Base-by-base conservation (phyloP, 1,140 invertebrate species). In the Diprion similis region DNA sequence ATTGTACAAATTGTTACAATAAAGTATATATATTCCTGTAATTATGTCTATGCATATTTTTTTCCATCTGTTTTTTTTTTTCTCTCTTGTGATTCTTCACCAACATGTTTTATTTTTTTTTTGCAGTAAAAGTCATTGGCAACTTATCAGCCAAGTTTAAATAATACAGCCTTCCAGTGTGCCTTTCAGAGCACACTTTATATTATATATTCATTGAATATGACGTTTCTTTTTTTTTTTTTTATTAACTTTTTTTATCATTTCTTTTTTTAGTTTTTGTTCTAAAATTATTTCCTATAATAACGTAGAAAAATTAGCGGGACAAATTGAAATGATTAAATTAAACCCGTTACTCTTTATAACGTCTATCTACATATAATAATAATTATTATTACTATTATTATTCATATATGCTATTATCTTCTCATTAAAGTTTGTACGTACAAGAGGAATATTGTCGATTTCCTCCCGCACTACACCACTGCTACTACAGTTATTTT, bases 1-100 rank as follows among this genome's bases (percentile, higher is more conserved):
- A 87, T 86, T 87, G 84, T 87, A 87, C 86, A 87, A 87, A 87
- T 87, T 83, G 86, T 88, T 86, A 87, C 85, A 87, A 83, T 86
- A 85, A 86, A 59, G 51, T 59, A 81, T 85, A 85, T 85, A 85
- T 85, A 85, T 82, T 85, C 83, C 78, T 83, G 83, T 81, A 84
- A 83, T 85, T 83, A 86, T 82, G 81, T 85, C 81, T 86, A 85
- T 83, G 81, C 82, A 85, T 85, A 83, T 81, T n/a, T n/a, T n/a
- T n/a, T n/a, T n/a, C n/a, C n/a, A n/a, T n/a, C n/a, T n/a, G n/a
- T n/a, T n/a, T 37, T 37, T 3, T 37, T 37, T 37, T 37, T 37
- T 37, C 24, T 37, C 24, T 6, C 24, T 37, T 37, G 6, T 0
- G 6, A 37, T 37, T 37, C 24, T 37, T 37, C 24, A 37, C 24